Conservation (phyloP, 1,140 invertebrate species). For the Frieseomelitta varia region DNA sequence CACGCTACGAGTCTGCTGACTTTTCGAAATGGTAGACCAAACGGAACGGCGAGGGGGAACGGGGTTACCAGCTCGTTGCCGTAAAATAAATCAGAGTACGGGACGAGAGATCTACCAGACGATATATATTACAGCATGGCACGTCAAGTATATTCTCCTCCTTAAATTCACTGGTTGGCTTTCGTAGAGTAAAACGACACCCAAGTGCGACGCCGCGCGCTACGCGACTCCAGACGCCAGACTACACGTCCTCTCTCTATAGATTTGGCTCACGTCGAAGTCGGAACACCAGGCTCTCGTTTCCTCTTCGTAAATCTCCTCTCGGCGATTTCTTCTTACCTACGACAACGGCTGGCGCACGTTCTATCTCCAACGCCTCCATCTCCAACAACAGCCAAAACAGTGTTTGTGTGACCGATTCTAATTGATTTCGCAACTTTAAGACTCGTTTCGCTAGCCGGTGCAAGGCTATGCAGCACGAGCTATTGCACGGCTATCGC, state of each 20-base stretch:
- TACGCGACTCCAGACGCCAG: too few species aligned
- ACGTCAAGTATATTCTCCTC: conserved; percentile 60
- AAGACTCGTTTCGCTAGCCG: too few species aligned
- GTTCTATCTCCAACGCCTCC: not conserved
- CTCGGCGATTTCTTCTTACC: conserved; percentile 57
- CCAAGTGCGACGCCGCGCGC: too few species aligned
- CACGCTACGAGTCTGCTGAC: conserved; percentile 53
- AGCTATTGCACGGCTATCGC: too few species aligned
- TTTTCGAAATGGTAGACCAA: conserved; percentile 65
- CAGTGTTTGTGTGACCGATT: not conserved
- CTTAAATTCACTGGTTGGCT: conserved; percentile 57
- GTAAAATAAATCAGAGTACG: conserved; percentile 67
- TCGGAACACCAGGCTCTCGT: conserved; percentile 37
- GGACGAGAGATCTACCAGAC: conserved; percentile 59
- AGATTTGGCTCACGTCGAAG: conserved; percentile 62
- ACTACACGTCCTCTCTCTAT: conserved; percentile 47
- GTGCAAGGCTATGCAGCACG: too few species aligned
- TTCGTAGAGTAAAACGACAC: conserved; percentile 4
- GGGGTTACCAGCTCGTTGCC: conserved; percentile 26
- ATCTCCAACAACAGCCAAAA: not conserved
- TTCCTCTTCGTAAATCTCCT: conserved; percentile 56
- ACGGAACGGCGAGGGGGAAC: too few species aligned
- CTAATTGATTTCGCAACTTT: conserved; percentile 10
- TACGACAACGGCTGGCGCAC: conserved; percentile 52
- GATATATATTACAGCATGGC: conserved; percentile 56